Conservation (phyloP, 1,140 invertebrate genomes). For the Parapsyche elsis region DNA sequence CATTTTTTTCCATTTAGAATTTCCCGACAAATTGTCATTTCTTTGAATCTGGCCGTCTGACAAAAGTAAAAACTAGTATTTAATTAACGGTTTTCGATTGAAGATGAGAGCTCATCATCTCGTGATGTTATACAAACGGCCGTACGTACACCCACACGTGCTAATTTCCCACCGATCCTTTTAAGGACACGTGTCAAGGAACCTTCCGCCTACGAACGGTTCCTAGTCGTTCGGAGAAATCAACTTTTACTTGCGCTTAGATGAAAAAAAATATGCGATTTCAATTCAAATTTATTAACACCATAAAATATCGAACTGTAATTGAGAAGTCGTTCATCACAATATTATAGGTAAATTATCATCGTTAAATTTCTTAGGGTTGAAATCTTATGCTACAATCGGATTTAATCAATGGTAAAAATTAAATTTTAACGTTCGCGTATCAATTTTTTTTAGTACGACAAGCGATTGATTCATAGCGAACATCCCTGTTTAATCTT, state of each 20-base stretch:
- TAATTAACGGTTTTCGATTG: neutral
- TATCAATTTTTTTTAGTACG: neutral
- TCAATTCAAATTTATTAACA: too few species aligned
- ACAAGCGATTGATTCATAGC: neutral
- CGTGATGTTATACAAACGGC: neutral
- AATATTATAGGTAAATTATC: too few species aligned
- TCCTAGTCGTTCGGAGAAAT: conserved; percentile 10
- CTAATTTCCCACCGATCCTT: conserved; percentile 16
- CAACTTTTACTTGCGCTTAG: neutral
- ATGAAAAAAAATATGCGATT: too few species aligned
- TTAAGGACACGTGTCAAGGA: conserved; percentile 30
- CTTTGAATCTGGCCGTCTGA: neutral
- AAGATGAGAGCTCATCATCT: conserved; percentile 9
- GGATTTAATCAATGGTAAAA: too few species aligned
- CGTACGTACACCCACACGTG: neutral
- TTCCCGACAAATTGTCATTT: neutral
- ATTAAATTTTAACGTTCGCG: too few species aligned
- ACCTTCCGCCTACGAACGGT: neutral
- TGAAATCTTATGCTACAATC: too few species aligned
- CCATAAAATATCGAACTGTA: too few species aligned
- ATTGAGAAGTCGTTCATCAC: too few species aligned
- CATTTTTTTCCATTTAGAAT: neutral
- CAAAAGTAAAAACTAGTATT: neutral
- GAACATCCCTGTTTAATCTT: neutral
- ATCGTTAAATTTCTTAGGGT: too few species aligned